phyloP scores from a whole-genome alignment of 2,113 vertebrate species.

The Xenopus laevis region DNA sequence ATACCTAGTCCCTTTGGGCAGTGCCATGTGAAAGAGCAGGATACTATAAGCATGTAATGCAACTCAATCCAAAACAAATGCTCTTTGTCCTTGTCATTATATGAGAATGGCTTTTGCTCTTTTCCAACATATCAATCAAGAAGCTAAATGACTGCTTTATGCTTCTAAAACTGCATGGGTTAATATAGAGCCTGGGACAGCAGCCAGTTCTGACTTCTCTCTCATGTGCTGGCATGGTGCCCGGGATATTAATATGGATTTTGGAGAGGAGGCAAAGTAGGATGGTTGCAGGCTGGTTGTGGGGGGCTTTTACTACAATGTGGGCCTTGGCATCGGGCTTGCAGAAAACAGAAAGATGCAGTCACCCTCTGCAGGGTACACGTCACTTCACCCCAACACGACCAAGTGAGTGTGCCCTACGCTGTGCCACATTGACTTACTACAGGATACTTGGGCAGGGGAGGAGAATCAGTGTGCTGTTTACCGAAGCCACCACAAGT shows the following conservation, averaged over 20 bases:
- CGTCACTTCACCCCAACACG: constrained; percentile 2
- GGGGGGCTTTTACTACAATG: constrained; percentile 13
- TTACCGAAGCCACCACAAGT: constrained; percentile 46
- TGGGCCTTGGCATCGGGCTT: neutral
- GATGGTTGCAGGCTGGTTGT: neutral
- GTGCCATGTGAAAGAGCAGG: too few species aligned
- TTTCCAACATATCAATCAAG: too few species aligned
- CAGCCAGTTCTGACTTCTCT: neutral
- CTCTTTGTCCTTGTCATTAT: too few species aligned
- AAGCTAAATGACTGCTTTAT: neutral
- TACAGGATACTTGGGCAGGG: neutral
- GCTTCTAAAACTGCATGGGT: constrained; percentile 7
- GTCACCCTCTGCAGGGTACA: neutral
- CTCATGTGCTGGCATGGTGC: constrained; percentile 3
- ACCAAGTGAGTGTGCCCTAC: constrained; percentile 42
- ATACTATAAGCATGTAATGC: too few species aligned
- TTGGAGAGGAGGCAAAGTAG: neutral
- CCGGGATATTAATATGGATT: constrained; percentile 26
- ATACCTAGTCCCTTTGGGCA: too few species aligned
- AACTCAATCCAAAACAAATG: too few species aligned
- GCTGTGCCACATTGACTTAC: constrained; percentile 27
- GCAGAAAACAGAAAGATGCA: neutral
- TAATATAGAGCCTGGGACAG: constrained; percentile 11
- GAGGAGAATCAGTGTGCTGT: constrained; percentile 16
- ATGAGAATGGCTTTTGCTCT: too few species aligned